Evolutionary conservation across 92 coral and sea anemone genomes (phyloP).

Genomic region (Epizoanthus rinbou): DNA sequence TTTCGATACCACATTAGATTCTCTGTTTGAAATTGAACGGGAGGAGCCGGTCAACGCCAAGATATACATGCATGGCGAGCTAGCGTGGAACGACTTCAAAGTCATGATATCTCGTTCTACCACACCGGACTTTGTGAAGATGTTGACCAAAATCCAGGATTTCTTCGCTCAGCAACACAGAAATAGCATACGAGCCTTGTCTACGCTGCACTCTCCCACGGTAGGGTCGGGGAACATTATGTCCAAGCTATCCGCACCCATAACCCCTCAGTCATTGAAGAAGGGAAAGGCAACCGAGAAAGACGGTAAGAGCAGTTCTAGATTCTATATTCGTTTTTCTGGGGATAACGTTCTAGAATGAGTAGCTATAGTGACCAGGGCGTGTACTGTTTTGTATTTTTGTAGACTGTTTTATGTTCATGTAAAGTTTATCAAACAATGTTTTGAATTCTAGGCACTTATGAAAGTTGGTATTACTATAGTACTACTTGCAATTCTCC

Average conservation of each 20-base stretch:
- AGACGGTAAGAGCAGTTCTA: conserved; percentile 70
- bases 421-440: too few relatives aligned
- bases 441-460: too few relatives aligned
- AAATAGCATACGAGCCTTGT: conserved; percentile 90
- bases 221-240: conserved; percentile 73
- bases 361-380: too few relatives aligned
- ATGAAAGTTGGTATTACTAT: too few relatives aligned
- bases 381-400: too few relatives aligned
- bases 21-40: conserved; percentile 74
- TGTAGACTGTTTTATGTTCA: too few relatives aligned
- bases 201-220: conserved; percentile 74
- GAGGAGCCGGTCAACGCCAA: conserved; percentile 87
- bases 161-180: conserved; percentile 92
- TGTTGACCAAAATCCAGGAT: conserved; percentile 88
- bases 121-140: conserved; percentile 92
- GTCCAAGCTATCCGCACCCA: conserved; percentile 78
- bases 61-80: conserved; percentile 89
- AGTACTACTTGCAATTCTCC: too few relatives aligned
- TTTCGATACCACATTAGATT: conserved; percentile 48
- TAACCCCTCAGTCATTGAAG: conserved; percentile 57
- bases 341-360: too few relatives aligned
- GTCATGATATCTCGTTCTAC: conserved; percentile 97
- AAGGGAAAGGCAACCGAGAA: conserved; percentile 66
- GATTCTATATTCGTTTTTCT: too few relatives aligned
- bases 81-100: conserved; percentile 95